Percentiles rank a stretch among this genome's conserved stretches.
These are phyloP conservation scores for Puma concolor DNA, from an alignment of 2,113 vertebrate species.

Conservation along the genomic window DNA sequence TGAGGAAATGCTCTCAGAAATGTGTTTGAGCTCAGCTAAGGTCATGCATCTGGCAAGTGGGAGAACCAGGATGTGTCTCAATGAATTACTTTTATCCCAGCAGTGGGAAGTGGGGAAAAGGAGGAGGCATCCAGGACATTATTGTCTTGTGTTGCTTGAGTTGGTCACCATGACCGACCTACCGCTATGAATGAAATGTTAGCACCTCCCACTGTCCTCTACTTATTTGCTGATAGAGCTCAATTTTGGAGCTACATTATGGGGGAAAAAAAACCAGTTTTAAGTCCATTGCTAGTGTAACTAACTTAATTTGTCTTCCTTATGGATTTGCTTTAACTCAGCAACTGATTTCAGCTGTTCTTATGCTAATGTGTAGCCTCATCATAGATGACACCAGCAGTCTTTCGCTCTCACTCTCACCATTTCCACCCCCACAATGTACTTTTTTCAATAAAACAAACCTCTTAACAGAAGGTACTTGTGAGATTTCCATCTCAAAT, in stretches of 20 bases:
- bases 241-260: not conserved
- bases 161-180: not conserved
- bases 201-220: not conserved
- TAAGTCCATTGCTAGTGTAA: not conserved
- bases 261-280: not conserved
- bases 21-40: not conserved
- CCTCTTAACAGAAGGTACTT: not conserved
- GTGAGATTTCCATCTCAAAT: slow-evolving; percentile 7
- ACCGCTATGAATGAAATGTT: not conserved
- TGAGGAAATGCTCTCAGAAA: not conserved
- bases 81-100: not conserved
- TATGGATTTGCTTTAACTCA: slow-evolving; percentile 21
- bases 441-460: slow-evolving; percentile 36
- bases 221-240: not conserved
- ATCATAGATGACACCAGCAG: not conserved
- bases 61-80: not conserved
- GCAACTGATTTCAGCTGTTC: not conserved
- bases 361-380: slow-evolving; percentile 37
- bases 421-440: not conserved
- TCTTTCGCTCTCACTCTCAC: not conserved
- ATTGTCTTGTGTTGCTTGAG: not conserved
- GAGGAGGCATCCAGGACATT: not conserved
- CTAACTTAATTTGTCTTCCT: slow-evolving; percentile 22
- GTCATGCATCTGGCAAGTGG: not conserved
- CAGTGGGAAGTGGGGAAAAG: not conserved